Percentiles rank a stretch among this genome's conserved stretches.
Evolutionary conservation across 2,888 invertebrate species (phyloP).

Genomic region (Eumerus sabulonum): DNA sequence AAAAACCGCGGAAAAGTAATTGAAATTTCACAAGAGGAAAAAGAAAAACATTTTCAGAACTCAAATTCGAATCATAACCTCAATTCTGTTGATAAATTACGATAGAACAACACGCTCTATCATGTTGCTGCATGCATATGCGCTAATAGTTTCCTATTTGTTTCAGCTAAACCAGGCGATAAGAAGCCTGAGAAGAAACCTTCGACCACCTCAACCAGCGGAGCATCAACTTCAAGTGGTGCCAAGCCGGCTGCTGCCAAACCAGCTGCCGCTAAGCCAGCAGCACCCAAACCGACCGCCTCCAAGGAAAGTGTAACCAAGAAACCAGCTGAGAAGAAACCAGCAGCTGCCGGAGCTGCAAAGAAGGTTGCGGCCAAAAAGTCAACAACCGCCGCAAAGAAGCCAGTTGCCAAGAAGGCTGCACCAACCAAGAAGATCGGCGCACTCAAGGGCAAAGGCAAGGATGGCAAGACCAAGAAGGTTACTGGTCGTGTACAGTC

Average conservation of each 20-base stretch:
- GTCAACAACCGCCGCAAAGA: slow-evolving; percentile 74
- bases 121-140: neutral
- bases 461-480: slow-evolving; percentile 76
- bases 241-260: slow-evolving; percentile 74
- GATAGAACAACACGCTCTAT: slow-evolving; percentile 1
- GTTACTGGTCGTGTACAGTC: slow-evolving; percentile 77
- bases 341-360: slow-evolving; percentile 73
- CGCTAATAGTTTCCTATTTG: neutral
- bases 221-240: slow-evolving; percentile 78
- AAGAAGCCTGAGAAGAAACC: slow-evolving; percentile 81
- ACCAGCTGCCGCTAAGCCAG: slow-evolving; percentile 72
- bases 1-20: no score
- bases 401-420: slow-evolving; percentile 74
- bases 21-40: no score
- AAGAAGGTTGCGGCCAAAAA: slow-evolving; percentile 71
- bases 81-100: slow-evolving; percentile 53
- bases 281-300: slow-evolving; percentile 72
- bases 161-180: slow-evolving; percentile 81
- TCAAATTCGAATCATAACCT: slow-evolving; percentile 35
- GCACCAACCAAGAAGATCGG: slow-evolving; percentile 76
- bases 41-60: no score
- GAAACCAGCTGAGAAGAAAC: slow-evolving; percentile 75
- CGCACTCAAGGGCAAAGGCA: slow-evolving; percentile 73
- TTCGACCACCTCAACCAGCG: slow-evolving; percentile 75
- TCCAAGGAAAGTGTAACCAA: slow-evolving; percentile 49